These are phyloP conservation scores for Onychomys leucogaster DNA, from an alignment of 2,797 vertebrate species.

Conservation along the genomic window DNA sequence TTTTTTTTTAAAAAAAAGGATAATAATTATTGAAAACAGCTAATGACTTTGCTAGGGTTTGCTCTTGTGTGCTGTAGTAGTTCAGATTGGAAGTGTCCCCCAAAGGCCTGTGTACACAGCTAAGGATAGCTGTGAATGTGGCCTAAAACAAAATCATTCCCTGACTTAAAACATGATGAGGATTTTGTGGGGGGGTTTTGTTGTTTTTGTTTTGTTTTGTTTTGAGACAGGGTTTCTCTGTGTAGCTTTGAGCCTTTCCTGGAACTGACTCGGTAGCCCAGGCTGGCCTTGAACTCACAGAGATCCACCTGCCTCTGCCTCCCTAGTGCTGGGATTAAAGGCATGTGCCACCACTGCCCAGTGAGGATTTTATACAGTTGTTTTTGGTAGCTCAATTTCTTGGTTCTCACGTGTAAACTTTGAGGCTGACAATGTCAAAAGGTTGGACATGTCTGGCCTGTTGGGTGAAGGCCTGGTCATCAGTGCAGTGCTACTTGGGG, in stretches of 20 bases:
- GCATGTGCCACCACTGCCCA: too few species aligned
- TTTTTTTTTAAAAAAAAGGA: conserved; percentile 37
- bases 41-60: conserved; percentile 17
- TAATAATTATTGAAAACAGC: not conserved
- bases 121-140: not conserved
- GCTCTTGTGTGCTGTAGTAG: not conserved
- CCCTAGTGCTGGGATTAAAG: too few species aligned
- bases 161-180: not conserved
- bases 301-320: too few species aligned
- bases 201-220: too few species aligned
- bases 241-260: too few species aligned
- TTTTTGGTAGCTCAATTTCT: not conserved
- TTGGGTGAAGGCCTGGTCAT: not conserved
- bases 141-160: not conserved
- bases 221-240: too few species aligned
- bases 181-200: too few species aligned
- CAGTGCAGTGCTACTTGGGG: not conserved
- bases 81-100: not conserved
- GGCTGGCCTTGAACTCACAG: too few species aligned
- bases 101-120: not conserved
- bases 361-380: not conserved
- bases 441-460: not conserved
- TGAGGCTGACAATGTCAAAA: not conserved
- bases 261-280: too few species aligned
- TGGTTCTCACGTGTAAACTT: not conserved